A percentile compares a stretch with the other conserved stretches of the same genome.
Conservation (phyloP, 2,888 invertebrate species). For the Lycia hirtaria region DNA sequence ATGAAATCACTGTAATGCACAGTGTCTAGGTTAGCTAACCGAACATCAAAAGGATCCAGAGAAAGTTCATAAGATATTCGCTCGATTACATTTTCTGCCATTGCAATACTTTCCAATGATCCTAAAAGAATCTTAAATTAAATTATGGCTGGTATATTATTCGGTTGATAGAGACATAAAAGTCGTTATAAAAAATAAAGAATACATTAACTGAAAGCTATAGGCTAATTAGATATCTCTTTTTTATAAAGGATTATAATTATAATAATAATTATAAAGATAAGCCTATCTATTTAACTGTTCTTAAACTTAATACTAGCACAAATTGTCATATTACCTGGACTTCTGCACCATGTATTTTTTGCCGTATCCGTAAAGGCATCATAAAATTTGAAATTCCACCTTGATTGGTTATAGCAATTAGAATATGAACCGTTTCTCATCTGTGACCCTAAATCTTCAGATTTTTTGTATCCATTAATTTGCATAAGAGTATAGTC, state of each 20-base stretch:
- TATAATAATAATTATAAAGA: too few species aligned
- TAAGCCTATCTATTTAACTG: too few species aligned
- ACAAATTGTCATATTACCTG: constrained; percentile 45
- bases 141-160: too few species aligned
- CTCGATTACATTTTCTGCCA: constrained; percentile 87
- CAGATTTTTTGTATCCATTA: constrained; percentile 64
- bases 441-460: constrained; percentile 37
- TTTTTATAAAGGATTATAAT: too few species aligned
- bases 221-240: too few species aligned
- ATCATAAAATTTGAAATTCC: constrained; percentile 49
- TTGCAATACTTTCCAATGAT: constrained; percentile 80
- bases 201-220: not conserved
- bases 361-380: constrained; percentile 54
- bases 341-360: constrained; percentile 55
- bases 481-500: constrained; percentile 73
- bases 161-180: too few species aligned
- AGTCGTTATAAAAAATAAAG: too few species aligned
- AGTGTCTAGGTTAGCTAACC: constrained; percentile 76
- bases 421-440: constrained; percentile 45
- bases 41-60: constrained; percentile 84
- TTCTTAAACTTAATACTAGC: too few species aligned
- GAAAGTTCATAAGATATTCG: constrained; percentile 82
- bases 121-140: constrained; percentile 56
- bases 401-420: constrained; percentile 52
- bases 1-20: constrained; percentile 52